phyloP scores from a whole-genome alignment of 2,113 vertebrate species.

The rabbit (Oryctolagus cuniculus) region mOryCun1.1 NC_091447.1:32599001-32599500 shows the following conservation, averaged over 20 bases:
- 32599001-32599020: neutral
- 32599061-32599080: neutral
- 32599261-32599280: neutral
- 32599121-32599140: neutral
- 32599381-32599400: neutral
- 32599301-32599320: neutral
- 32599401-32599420: neutral
- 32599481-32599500: constrained; percentile 28
- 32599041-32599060: neutral
- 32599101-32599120: neutral
- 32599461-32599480: neutral
- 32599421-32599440: neutral
- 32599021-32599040: neutral
- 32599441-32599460: neutral
- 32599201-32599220: neutral
- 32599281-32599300: neutral
- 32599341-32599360: too few species aligned
- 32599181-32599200: neutral
- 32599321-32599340: neutral
- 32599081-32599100: neutral
- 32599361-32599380: neutral
- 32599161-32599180: neutral
- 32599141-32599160: neutral
- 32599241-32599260: neutral
- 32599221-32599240: neutral